These are phyloP conservation scores for Caenorhabditis zanzibari DNA, from an alignment of 2,888 invertebrate species.

Conservation along the genomic window DNA sequence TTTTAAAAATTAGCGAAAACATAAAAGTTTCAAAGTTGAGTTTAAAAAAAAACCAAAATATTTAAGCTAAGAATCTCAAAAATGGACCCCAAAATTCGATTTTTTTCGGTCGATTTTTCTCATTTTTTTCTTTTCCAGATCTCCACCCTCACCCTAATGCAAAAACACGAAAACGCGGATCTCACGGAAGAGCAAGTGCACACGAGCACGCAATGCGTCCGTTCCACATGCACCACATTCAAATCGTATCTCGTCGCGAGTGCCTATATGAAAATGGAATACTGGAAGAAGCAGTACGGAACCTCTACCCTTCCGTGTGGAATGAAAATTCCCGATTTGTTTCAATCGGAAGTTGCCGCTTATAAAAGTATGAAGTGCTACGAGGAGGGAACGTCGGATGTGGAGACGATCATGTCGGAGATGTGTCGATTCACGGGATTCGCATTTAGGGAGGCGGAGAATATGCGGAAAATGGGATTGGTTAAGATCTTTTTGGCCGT, in stretches of 20 bases:
- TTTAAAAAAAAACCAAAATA: too few relatives aligned
- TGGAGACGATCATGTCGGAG: constrained; percentile 90
- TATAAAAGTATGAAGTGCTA: constrained; percentile 86
- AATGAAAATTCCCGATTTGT: constrained; percentile 33
- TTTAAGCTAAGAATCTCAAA: too few relatives aligned
- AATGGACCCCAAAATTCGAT: too few relatives aligned
- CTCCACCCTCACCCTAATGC: constrained; percentile 91
- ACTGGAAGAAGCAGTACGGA: constrained; percentile 56
- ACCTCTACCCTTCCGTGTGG: constrained; percentile 5
- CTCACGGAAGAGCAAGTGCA: constrained; percentile 93
- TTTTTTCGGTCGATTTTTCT: too few relatives aligned
- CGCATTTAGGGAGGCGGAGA: constrained; percentile 92
- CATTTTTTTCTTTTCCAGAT: too few relatives aligned
- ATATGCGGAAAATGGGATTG: constrained; percentile 91
- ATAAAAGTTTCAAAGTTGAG: too few relatives aligned
- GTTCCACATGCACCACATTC: constrained; percentile 93
- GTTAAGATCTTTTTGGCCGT: constrained; percentile 89
- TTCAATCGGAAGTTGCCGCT: constrained; percentile 41
- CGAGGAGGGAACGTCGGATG: constrained; percentile 91
- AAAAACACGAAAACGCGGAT: constrained; percentile 86
- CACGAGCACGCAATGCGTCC: constrained; percentile 92
- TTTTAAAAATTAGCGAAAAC: too few relatives aligned
- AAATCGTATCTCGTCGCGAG: constrained; percentile 94
- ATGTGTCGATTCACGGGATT: constrained; percentile 81
- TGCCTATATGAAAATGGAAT: constrained; percentile 89